Evolutionary conservation across 1,140 invertebrate species (phyloP).

Genomic region (Manduca sexta): DNA sequence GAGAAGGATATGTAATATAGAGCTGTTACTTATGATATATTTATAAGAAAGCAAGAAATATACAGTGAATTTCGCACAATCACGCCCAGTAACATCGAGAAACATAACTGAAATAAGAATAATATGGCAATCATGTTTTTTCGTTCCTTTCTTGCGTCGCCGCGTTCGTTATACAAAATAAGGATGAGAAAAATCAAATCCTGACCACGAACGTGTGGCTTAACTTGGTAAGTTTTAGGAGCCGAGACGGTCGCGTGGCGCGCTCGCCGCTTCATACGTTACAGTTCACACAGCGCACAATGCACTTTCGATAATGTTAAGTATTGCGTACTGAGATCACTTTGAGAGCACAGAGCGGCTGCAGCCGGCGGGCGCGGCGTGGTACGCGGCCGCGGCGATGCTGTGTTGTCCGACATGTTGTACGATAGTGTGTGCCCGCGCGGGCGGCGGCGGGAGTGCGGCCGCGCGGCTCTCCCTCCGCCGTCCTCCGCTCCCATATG

Average conservation of each 20-base stretch:
- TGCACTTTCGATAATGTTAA: conserved; percentile 1
- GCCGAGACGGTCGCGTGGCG: conserved; percentile 63
- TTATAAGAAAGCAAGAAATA: too few relatives aligned
- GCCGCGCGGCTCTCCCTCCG: conserved; percentile 39
- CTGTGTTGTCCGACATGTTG: conserved; percentile 44
- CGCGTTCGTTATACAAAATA: conserved; percentile 70
- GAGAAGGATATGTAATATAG: too few relatives aligned
- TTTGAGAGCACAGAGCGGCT: conserved; percentile 21
- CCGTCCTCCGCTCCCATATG: conserved; percentile 37
- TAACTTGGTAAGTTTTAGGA: conserved; percentile 93
- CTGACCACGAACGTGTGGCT: conserved; percentile 97
- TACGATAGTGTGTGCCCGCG: not conserved
- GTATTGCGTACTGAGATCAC: conserved; percentile 4
- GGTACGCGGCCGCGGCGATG: conserved; percentile 52
- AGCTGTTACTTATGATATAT: too few relatives aligned
- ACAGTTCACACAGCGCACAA: conserved; percentile 7
- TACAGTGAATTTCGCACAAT: too few relatives aligned
- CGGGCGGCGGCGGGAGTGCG: not conserved
- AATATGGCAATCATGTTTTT: conserved; percentile 59
- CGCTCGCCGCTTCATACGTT: conserved; percentile 32
- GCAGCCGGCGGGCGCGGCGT: conserved; percentile 52
- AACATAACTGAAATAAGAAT: too few relatives aligned
- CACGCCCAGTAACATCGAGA: too few relatives aligned
- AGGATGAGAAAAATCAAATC: conserved; percentile 92
- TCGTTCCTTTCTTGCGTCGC: conserved; percentile 66